phyloP scores from a whole-genome alignment of 2,888 invertebrate genomes.

The Lottia scabra region DNA sequence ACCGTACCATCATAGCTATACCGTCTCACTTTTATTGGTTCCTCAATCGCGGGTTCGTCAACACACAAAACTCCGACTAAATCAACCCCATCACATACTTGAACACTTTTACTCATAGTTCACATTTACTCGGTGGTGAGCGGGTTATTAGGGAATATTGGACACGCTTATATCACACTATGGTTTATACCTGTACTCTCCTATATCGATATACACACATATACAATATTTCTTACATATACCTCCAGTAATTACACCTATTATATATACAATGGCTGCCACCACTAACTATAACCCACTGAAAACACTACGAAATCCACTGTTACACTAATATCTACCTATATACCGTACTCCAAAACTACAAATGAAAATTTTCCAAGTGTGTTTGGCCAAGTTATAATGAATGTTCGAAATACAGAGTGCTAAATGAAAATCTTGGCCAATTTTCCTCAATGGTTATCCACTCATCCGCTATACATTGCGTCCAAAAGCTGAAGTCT shows the following conservation, averaged over 20 bases:
- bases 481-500: background rate
- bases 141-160: too few species aligned
- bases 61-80: conserved; percentile 5
- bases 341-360: background rate
- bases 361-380: conserved; percentile 1
- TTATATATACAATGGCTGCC: too few species aligned
- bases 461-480: background rate
- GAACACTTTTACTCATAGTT: background rate
- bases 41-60: conserved; percentile 13
- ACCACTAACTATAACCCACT: too few species aligned
- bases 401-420: background rate
- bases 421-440: background rate
- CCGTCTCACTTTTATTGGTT: conserved; percentile 3
- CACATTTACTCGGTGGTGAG: background rate
- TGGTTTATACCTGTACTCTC: too few species aligned
- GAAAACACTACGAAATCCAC: too few species aligned
- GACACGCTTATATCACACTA: too few species aligned
- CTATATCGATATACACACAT: too few species aligned
- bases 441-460: background rate
- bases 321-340: too few species aligned
- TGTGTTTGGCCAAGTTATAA: conserved; percentile 1
- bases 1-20: background rate
- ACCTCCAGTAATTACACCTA: too few species aligned
- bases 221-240: too few species aligned
- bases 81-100: background rate